Base-by-base conservation (phyloP, 2,888 invertebrate genomes). In the Megalurothrips usitatus region DNA sequence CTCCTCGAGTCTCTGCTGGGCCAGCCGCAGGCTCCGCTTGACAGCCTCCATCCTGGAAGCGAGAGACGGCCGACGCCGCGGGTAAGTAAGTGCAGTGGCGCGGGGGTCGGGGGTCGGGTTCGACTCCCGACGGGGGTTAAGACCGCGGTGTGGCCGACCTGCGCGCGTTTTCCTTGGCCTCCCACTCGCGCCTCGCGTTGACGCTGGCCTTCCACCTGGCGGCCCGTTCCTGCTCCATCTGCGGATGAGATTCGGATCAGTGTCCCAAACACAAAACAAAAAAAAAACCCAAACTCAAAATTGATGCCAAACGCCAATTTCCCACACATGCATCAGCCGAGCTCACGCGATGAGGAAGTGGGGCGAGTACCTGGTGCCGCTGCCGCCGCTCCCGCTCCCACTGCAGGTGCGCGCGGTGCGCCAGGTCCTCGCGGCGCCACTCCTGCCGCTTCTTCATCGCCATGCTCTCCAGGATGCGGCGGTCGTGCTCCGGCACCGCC, bases 381-480 rank as follows among this genome's bases (percentile, higher is more conserved):
- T 82, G 82, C 81, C 87, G 86, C 79, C 87, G 88, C 84, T 90
- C 90, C 82, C 87, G 87, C 84, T 88, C 86, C 90, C 90, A 90
- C 85, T 89, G 85, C 83, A 86, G 86, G 83, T 88, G 87, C 84
- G 89, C 89, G 84, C 88, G 86, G 80, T 88, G 88, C 0, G 90
- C 89, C n/a, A 90, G 87, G 79, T 86, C 87, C 80, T 88, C 87
- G 58, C 88, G 86, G 81, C 88, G 87, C 12, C 85, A 85, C 43
- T 88, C 87, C 79, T 89, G 87, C 68, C 89, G 88, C 83, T 89
- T 87, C 84, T 90, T 90, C 82, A 87, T 85, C 0, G 89, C 89
- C 83, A 90, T 86, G 0, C 88, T 88, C 1, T 88, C 88, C 58
- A 90, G 86, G 47, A 90, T 87, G 12, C 88, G 86, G 87, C 89